phyloP scores from a whole-genome alignment of 2,113 vertebrate species.

The Strix aluco region DNA sequence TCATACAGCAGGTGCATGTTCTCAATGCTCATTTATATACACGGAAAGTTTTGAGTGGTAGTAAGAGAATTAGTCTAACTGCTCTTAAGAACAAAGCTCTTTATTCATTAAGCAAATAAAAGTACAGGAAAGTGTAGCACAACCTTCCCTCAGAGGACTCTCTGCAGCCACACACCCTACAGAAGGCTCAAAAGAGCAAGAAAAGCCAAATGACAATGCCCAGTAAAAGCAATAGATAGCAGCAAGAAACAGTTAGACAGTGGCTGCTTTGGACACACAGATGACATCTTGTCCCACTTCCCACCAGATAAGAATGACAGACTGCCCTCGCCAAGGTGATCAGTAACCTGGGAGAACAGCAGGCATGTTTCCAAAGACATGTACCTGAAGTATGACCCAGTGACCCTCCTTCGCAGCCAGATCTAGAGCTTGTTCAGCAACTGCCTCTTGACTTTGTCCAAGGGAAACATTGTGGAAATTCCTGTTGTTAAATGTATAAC shows the following conservation, averaged over 20 bases:
- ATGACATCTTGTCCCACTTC: neutral
- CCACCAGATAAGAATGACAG: neutral
- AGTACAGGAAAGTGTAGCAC: neutral
- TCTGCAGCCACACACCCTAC: neutral
- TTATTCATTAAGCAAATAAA: neutral
- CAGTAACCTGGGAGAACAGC: neutral
- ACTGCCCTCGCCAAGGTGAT: neutral
- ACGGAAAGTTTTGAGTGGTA: neutral
- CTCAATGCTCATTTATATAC: neutral
- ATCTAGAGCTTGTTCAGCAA: conserved; percentile 87
- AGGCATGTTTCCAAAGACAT: neutral
- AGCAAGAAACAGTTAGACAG: neutral
- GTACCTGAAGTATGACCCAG: conserved; percentile 95
- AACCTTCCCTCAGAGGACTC: neutral
- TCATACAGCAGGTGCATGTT: rapidly evolving
- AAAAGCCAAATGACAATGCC: neutral
- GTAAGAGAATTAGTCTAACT: neutral
- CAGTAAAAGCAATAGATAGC: neutral
- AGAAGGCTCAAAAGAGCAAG: neutral
- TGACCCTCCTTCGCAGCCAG: conserved; percentile 88
- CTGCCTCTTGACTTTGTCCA: conserved; percentile 92
- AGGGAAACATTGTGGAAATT: conserved; percentile 96
- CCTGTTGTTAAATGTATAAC: conserved; percentile 87
- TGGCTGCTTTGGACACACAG: neutral
- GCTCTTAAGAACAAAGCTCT: neutral